phyloP scores from a whole-genome alignment of 2,113 vertebrate genomes.

The Vanacampus margaritifer region DNA sequence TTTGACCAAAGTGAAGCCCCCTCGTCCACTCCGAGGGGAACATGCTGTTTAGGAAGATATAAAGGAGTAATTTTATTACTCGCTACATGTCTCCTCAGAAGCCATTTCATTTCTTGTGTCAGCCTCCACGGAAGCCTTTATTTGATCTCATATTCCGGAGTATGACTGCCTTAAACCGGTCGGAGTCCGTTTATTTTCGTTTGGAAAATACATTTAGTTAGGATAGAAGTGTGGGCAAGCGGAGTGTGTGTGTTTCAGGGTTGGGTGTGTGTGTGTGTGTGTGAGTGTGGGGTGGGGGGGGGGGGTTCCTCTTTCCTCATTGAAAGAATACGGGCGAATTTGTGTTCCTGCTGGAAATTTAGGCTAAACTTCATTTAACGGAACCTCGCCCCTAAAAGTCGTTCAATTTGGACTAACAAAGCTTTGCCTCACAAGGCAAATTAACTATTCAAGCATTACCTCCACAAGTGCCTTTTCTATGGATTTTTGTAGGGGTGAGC shows the following conservation, averaged over 20 bases:
- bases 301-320: slow-evolving; percentile 40
- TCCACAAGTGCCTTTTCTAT: too few species aligned
- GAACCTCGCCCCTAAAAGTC: neutral
- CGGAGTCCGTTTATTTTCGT: slow-evolving; percentile 79
- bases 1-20: slow-evolving; percentile 71
- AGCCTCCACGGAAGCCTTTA: slow-evolving; percentile 75
- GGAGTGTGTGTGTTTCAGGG: too few species aligned
- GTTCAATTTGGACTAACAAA: neutral
- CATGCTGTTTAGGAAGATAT: slow-evolving; percentile 78
- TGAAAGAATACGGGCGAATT: slow-evolving; percentile 27
- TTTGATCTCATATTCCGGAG: slow-evolving; percentile 81
- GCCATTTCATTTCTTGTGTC: slow-evolving; percentile 78
- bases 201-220: slow-evolving; percentile 82
- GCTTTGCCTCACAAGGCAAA: too few species aligned
- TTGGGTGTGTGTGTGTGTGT: too few species aligned
- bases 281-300: slow-evolving; percentile 47
- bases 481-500: too few species aligned
- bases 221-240: slow-evolving; percentile 50
- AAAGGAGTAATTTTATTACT: slow-evolving; percentile 82
- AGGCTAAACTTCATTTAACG: slow-evolving; percentile 51
- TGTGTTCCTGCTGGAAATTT: slow-evolving; percentile 62
- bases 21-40: slow-evolving; percentile 73
- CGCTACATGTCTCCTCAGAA: slow-evolving; percentile 74
- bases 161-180: slow-evolving; percentile 74
- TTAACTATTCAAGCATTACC: too few species aligned